Evolutionary conservation across 2,113 vertebrate genomes (phyloP).

Genomic region (Malurus elegans): DNA sequence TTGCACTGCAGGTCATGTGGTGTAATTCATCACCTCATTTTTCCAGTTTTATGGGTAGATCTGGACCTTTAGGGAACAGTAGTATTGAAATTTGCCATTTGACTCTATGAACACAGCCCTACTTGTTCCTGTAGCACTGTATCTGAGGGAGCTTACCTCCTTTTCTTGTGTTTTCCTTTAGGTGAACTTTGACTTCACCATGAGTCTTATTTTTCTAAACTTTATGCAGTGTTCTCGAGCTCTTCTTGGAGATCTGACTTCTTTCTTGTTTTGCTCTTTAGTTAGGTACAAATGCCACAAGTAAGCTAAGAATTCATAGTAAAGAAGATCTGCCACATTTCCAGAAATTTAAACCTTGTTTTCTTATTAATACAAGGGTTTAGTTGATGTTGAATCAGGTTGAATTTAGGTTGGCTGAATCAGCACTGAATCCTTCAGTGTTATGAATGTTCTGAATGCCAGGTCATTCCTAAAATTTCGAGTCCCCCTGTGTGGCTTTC

Average conservation of each 20-base stretch:
- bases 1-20: neutral
- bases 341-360: neutral
- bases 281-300: neutral
- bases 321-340: neutral
- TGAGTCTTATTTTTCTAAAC: neutral
- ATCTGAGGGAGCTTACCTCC: neutral
- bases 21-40: neutral
- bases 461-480: neutral
- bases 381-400: neutral
- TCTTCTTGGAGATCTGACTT: neutral
- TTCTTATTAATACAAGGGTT: neutral
- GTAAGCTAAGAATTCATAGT: neutral
- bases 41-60: neutral
- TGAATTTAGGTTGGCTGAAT: neutral
- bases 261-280: neutral
- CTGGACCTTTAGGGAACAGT: neutral
- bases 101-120: neutral
- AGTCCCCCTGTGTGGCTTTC: accelerated
- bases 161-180: neutral
- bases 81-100: neutral
- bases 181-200: neutral
- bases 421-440: neutral
- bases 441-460: neutral
- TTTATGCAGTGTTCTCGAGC: neutral
- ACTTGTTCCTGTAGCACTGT: neutral